Evolutionary conservation across 2,888 invertebrate species (phyloP), one percentile per base, ranked within the genome.

Genomic region (Lomographa bimaculata): DNA sequence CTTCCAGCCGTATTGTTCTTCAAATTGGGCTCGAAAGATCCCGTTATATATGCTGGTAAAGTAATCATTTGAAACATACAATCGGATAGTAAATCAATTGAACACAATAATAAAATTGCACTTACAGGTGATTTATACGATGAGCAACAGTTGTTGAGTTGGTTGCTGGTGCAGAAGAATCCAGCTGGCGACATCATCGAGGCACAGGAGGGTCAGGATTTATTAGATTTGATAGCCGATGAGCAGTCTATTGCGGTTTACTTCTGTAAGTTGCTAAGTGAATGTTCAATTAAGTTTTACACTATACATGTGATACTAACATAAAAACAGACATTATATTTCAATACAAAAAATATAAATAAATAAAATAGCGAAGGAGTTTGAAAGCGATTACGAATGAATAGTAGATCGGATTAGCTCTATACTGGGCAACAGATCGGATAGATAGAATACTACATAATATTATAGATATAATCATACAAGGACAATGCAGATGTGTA

Each of bases 181-280:
- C 97, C 97, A 32, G 93, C 95, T 26, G 96, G 96, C 23, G 97
- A 97, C 71, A 93, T 96, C 30, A 97, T 97, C 56, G 97, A 97
- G 85, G 96, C 95, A 55, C 83, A 95, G 7, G 95, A 95, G 77
- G 97, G 97, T 21, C 94, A 94, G 64, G 93, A 93, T 37, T 87
- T 97, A 32, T 78, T 93, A 23, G 90, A 93, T 44, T 76, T 96
- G 41, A 96, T 97, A 55, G 92, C 94, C 66, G 93, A 94, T 46
- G 94, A 95, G 23, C 93, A 94, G 55, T 95, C 96, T 18, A 86
- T 97, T 50, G 97, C 97, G 3, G 95, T 97, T 12, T 97, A 96
- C 77, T 97, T 97, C 81, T 97, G 97, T 97, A 93, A 96, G 96
- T 93, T 58, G 39, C 51, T 50, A 37, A 32, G 45, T 37, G 37